Evolutionary conservation across 2,113 vertebrate genomes (phyloP).

Genomic region (Eonycteris spelaea): DNA sequence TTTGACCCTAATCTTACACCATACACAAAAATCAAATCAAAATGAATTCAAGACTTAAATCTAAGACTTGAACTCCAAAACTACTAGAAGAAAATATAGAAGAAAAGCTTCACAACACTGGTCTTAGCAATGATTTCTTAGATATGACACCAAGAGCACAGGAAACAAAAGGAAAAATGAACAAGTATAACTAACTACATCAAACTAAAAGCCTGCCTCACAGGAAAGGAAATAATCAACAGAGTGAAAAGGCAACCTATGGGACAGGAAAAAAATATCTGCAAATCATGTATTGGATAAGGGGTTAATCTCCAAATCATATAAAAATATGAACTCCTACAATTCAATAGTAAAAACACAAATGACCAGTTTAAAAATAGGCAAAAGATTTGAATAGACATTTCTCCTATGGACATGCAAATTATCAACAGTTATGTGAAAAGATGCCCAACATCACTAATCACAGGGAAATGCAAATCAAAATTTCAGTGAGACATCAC

Average conservation of each 20-base stretch:
- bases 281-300: not conserved
- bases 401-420: no score
- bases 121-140: not conserved
- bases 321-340: not conserved
- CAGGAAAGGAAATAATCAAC: not conserved
- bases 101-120: not conserved
- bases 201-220: not conserved
- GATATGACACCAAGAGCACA: no score
- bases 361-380: not conserved
- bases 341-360: not conserved
- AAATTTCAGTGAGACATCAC: no score
- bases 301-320: not conserved
- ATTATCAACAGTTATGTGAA: no score
- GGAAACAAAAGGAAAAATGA: not conserved
- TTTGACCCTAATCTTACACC: not conserved
- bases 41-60: not conserved
- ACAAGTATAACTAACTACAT: not conserved
- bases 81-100: not conserved
- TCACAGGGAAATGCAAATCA: no score
- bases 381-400: not conserved
- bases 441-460: no score
- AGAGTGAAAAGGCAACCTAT: not conserved
- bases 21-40: not conserved
- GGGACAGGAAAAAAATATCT: not conserved
- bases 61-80: not conserved